phyloP scores from a whole-genome alignment of 2,888 invertebrate genomes.

The Nephrotoma guestfalica region DNA sequence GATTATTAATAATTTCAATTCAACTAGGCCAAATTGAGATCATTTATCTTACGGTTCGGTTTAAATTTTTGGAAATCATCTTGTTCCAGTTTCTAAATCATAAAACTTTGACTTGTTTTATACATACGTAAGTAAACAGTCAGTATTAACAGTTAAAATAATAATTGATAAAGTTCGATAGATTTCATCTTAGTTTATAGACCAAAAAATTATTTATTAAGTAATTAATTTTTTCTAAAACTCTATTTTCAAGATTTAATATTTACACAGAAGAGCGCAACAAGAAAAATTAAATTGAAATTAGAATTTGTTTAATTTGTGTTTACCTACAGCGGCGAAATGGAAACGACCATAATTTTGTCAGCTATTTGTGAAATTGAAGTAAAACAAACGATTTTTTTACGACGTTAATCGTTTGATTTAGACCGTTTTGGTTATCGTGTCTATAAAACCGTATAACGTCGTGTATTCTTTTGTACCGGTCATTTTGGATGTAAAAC shows the following conservation, averaged over 20 bases:
- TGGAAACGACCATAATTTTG: not conserved
- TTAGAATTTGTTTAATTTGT: not conserved
- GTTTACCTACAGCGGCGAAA: slow-evolving; percentile 6
- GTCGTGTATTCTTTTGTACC: not conserved
- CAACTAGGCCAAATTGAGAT: not conserved
- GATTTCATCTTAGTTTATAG: not conserved
- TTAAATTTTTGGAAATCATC: not conserved
- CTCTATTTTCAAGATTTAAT: not conserved
- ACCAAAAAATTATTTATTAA: not conserved
- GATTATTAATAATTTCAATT: too few relatives aligned
- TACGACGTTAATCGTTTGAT: not conserved
- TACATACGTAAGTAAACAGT: too few relatives aligned
- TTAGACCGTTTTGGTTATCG: not conserved
- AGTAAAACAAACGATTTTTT: not conserved
- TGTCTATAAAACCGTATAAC: not conserved
- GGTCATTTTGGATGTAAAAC: not conserved
- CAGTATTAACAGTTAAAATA: not conserved
- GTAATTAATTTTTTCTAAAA: not conserved
- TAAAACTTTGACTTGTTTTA: not conserved
- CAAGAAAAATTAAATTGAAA: not conserved
- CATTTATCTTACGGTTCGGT: not conserved
- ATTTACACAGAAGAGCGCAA: not conserved
- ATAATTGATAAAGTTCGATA: not conserved
- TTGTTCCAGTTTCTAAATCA: not conserved
- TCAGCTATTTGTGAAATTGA: not conserved